Percentiles rank a stretch among this genome's conserved stretches.
phyloP scores from a whole-genome alignment of 2,888 invertebrate genomes.

The Macaria notata region DNA sequence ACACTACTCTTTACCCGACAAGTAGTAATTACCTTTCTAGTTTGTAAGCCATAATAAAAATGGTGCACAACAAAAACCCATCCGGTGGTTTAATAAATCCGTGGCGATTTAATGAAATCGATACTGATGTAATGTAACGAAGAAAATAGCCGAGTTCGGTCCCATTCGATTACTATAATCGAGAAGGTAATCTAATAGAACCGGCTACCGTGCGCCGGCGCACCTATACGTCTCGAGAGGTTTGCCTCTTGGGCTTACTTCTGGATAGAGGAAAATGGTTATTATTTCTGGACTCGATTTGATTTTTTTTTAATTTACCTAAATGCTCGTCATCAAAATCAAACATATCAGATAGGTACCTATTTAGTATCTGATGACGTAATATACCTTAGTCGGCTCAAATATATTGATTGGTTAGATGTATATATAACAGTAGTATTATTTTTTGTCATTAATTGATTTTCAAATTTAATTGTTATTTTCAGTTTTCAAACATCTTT shows the following conservation, averaged over 20 bases:
- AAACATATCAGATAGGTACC: too few relatives aligned
- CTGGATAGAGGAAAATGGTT: too few relatives aligned
- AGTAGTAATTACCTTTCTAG: constrained; percentile 64
- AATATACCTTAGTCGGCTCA: too few relatives aligned
- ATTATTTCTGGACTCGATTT: too few relatives aligned
- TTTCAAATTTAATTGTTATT: too few relatives aligned
- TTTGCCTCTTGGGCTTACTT: not conserved
- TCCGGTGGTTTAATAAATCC: constrained; percentile 69
- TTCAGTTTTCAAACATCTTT: too few relatives aligned
- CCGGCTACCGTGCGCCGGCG: constrained; percentile 51
- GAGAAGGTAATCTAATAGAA: constrained; percentile 33
- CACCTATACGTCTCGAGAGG: not conserved
- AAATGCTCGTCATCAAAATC: too few relatives aligned
- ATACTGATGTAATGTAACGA: constrained; percentile 66
- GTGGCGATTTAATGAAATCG: constrained; percentile 72
- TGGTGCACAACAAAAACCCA: constrained; percentile 56
- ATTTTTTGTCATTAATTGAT: too few relatives aligned
- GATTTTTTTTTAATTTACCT: too few relatives aligned
- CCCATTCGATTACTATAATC: constrained; percentile 65
- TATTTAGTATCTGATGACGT: too few relatives aligned
- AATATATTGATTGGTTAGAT: too few relatives aligned
- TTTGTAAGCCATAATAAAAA: constrained; percentile 56
- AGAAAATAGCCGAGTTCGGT: constrained; percentile 54
- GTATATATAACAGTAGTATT: too few relatives aligned
- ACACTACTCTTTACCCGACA: constrained; percentile 28